Evolutionary conservation across 2,113 vertebrate genomes (phyloP).

Genomic region (Uria lomvia): DNA sequence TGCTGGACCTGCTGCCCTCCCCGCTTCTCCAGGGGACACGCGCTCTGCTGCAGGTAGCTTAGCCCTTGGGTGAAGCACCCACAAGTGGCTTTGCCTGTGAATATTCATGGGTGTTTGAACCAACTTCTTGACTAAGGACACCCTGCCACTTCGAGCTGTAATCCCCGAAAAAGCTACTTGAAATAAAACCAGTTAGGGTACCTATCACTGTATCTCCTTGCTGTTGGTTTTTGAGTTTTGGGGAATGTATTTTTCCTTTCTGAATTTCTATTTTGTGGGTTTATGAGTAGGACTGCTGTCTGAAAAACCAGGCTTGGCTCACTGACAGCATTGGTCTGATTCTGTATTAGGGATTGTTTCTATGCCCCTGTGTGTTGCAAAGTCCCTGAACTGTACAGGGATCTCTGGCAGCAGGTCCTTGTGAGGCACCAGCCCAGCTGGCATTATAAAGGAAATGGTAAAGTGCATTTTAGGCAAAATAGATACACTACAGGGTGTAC

Average conservation of each 20-base stretch:
- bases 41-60: not conserved
- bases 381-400: not conserved
- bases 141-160: not conserved
- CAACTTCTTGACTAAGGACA: not conserved
- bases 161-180: not conserved
- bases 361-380: fast-evolving
- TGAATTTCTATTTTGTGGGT: not conserved
- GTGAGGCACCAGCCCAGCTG: not conserved
- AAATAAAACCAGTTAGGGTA: not conserved
- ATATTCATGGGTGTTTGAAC: not conserved
- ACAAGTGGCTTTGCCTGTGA: not conserved
- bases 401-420: not conserved
- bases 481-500: not conserved
- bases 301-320: not conserved
- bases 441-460: not conserved
- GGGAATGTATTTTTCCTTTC: not conserved
- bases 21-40: not conserved
- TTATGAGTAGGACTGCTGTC: not conserved
- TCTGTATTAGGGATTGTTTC: not conserved
- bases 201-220: not conserved
- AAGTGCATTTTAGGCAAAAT: not conserved
- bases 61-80: not conserved
- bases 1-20: not conserved
- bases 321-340: not conserved
- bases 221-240: not conserved